These are phyloP conservation scores for Tetrao urogallus DNA, from an alignment of 2,113 vertebrate species.

Conservation along the genomic window DNA sequence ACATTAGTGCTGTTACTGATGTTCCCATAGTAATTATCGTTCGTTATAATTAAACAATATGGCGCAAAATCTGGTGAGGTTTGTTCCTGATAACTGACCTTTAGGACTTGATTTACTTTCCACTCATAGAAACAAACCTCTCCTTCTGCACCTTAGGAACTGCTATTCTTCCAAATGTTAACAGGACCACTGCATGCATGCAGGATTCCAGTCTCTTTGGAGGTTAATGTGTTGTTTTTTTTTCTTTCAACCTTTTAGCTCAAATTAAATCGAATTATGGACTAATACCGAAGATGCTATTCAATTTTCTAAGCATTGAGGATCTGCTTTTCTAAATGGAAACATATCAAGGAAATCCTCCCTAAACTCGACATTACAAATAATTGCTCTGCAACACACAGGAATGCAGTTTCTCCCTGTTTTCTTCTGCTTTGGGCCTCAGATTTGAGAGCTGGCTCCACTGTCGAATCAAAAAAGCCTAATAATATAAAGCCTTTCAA, in stretches of 20 bases:
- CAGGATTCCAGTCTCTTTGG: background rate
- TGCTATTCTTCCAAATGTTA: background rate
- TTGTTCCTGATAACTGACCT: background rate
- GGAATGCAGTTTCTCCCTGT: background rate
- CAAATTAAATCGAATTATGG: background rate
- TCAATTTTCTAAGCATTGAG: background rate
- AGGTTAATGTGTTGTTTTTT: background rate
- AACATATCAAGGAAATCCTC: background rate
- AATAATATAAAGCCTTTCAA: constrained; percentile 5
- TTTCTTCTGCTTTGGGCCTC: background rate
- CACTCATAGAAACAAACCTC: background rate
- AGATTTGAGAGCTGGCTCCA: constrained; percentile 1
- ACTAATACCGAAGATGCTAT: background rate
- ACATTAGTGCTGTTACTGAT: background rate
- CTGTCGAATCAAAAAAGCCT: background rate
- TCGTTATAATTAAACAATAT: background rate
- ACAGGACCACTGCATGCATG: background rate
- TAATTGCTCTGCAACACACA: background rate
- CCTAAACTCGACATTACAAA: background rate
- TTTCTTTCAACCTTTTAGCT: background rate
- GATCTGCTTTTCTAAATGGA: background rate
- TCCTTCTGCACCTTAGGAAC: background rate
- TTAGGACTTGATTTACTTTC: background rate
- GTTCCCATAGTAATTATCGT: background rate
- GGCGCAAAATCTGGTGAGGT: background rate